Percentiles rank a stretch among this genome's conserved stretches.
Evolutionary conservation across 2,797 vertebrate genomes (phyloP).

Genomic region (Micromesistius poutassou): DNA sequence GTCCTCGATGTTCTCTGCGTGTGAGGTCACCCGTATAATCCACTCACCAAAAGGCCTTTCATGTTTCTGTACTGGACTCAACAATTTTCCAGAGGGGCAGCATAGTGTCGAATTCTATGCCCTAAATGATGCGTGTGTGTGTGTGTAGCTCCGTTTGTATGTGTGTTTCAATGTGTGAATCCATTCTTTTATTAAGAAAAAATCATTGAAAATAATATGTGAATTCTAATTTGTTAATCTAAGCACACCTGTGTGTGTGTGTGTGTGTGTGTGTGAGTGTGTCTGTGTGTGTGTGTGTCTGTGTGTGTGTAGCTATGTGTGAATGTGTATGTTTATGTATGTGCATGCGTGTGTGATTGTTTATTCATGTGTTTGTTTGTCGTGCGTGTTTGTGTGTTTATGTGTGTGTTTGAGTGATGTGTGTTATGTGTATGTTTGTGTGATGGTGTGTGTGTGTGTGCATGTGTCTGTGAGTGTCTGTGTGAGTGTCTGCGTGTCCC

Average conservation of each 20-base stretch:
- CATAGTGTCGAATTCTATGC: not conserved
- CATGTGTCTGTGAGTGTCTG: not conserved
- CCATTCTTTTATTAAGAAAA: no score
- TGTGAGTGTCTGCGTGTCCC: not conserved
- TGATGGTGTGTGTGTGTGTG: not conserved
- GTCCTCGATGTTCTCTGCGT: not conserved
- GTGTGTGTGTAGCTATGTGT: no score
- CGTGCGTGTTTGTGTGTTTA: not conserved
- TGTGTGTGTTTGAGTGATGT: not conserved
- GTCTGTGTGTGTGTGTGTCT: not conserved
- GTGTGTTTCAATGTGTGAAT: no score
- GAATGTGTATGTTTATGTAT: not conserved
- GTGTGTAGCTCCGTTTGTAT: no score
- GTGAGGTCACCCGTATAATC: not conserved
- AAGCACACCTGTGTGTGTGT: no score
- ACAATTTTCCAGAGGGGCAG: constrained; percentile 1
- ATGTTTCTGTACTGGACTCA: constrained; percentile 7
- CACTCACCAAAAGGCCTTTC: not conserved
- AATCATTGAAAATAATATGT: no score
- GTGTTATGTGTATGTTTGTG: not conserved
- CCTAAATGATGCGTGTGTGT: no score
- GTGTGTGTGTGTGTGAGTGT: no score
- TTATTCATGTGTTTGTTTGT: not conserved
- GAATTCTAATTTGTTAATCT: no score
- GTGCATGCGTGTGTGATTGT: not conserved